Base-by-base conservation (phyloP, 2,888 invertebrate species). In the Ichneumoninae sp. region DNA sequence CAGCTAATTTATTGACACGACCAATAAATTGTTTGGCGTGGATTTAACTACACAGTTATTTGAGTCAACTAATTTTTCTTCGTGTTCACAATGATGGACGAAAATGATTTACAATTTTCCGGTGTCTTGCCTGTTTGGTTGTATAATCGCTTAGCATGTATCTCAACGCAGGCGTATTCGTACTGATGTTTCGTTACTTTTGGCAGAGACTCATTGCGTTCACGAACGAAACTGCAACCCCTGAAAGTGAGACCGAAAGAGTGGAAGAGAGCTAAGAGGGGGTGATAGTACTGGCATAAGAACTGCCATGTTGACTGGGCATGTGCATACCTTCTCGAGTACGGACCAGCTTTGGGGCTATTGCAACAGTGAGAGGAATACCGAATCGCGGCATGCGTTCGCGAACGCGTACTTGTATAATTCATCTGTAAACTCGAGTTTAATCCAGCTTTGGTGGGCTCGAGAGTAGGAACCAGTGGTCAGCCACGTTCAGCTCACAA, bases 361-460 rank as follows among this genome's bases (percentile, higher is more conserved):
- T 19, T 8, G 16, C 16, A 33, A 63, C 33, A 13, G 63, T n/a
- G 13, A 33, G 63, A 33, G 30, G n/a, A 26, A 63, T 63, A 30
- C 63, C 33, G 63, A 30, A 30, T 13, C 6, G 30, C 6, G 13
- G 30, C 63, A 30, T 3, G 30, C 33, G 33, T 63, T 63, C 63
- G 60, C 50, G 78, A 30, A 81, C 52, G 83, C 63, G 63, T 74
- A 83, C 84, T 85, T 86, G 86, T 86, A 87, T 88, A 88, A 88
- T 88, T 88, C 87, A 88, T 86, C 85, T 86, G 85, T 84, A 87
- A 88, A 87, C 87, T 88, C 83, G 86, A 88, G 87, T 88, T 88
- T 88, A 87, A 88, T 88, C 88, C 88, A 84, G 88, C 87, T 88
- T 88, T 86, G 85, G 81, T 86, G 65, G 76, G 82, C 71, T 68